Evolutionary conservation across 2,113 vertebrate genomes (phyloP), one percentile per base, ranked within the genome.

Genomic region (Hiodon tergisus): DNA sequence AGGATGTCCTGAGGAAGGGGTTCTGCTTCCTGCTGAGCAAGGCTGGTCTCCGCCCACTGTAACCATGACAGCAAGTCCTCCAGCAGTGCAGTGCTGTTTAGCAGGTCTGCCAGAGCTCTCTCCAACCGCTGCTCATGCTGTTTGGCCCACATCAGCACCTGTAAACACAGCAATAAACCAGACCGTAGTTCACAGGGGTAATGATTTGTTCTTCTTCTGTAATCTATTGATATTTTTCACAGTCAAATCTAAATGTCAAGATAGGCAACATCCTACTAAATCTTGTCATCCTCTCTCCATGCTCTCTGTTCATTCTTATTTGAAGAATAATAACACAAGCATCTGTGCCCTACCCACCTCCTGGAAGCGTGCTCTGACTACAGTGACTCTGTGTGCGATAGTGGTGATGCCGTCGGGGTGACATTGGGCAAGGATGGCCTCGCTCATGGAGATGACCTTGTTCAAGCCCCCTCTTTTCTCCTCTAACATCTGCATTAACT

Each of bases 351-450:
- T 7, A 5, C 89, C 87, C 79, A 98, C 97, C 93, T 99, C 97
- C 84, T 98, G 97, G 0, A 97, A 99, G 73, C 97, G 93, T 8
- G 97, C 96, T 4, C 96, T 86, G 86, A 99, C 97, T 87, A 98
- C 97, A 81, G 96, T 97, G 90, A 98, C 95, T 95, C 96, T 98
- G 91, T 99, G 96, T 76, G 98, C 98, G 87, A 99, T 93, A 52
- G 95, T 96, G 79, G 95, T 98, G 88, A 99, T 93, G 85, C 95
- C 97, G 82, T 99, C 97, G 0, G 95, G 94, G 74, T 99, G 97
- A 80, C 97, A 98, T 62, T 91, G 83, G 0, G 93, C 89, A 75
- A 99, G 88, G 83, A 99, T 98, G 76, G 82, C 89, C 80, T 99
- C 97, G 1, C 97, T 97, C 96, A 98, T 95, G 3, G 88, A 90